phyloP scores from a whole-genome alignment of 1,140 invertebrate species.

The Mamestra configurata region DNA sequence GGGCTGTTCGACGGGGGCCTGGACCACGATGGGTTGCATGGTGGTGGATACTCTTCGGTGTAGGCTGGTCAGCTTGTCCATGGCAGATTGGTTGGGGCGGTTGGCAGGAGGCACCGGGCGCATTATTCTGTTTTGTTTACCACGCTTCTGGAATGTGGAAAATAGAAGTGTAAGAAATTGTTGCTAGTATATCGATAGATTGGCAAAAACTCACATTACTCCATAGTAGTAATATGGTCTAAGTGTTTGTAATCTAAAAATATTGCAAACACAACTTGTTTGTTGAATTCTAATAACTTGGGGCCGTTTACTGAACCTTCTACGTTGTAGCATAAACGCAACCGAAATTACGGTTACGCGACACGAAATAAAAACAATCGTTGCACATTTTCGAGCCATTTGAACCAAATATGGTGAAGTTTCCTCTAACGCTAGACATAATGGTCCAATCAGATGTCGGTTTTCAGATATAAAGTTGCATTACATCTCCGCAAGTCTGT shows the following conservation, averaged over 20 bases:
- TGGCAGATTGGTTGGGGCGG: conserved; percentile 78
- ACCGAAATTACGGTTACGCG: not conserved
- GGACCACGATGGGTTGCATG: conserved; percentile 78
- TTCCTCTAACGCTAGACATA: not conserved
- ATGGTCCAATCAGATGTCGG: conserved; percentile 18
- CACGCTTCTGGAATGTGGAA: conserved; percentile 80
- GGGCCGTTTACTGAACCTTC: not conserved
- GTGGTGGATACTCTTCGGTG: conserved; percentile 74
- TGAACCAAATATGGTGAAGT: not conserved
- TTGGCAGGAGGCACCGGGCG: conserved; percentile 68
- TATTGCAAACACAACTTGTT: not conserved
- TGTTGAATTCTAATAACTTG: not conserved
- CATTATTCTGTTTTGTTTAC: conserved; percentile 85
- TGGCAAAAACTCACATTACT: too few relatives aligned
- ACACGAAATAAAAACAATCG: not conserved
- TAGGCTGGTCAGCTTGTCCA: conserved; percentile 77
- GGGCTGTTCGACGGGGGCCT: conserved; percentile 64
- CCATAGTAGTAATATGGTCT: too few relatives aligned
- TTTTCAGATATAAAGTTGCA: not conserved
- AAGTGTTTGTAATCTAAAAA: too few relatives aligned
- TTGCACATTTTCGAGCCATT: conserved; percentile 6
- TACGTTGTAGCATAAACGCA: not conserved
- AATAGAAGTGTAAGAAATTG: too few relatives aligned
- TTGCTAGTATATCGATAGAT: too few relatives aligned
- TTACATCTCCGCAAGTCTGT: not conserved